Base-by-base conservation (phyloP, 2,888 invertebrate species). In the Parapristionchus giblindavisi region DNA sequence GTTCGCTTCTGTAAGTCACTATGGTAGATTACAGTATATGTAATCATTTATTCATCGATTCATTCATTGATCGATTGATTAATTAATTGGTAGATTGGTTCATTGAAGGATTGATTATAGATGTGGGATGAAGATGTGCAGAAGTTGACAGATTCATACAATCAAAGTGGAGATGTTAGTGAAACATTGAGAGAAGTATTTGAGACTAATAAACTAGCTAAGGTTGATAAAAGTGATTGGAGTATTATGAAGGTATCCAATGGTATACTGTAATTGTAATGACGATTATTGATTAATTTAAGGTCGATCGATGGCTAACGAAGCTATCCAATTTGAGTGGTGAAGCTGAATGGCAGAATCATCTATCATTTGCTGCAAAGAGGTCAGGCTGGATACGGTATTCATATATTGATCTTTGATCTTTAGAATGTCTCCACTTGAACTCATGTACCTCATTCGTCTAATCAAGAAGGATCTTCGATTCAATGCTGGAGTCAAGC, bases 401-500 rank as follows among this genome's bases (percentile, higher is more conserved):
- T 48, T 14, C 11, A 48, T 48, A 48, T 48, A 48, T 48, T 11
- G 11, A 14, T 48, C 21, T 11, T 11, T 48, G 21, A 21, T 11
- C 48, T 40, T 40, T 32, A 56, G 71, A 27, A 54, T 54, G 21
- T 94, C 94, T 1, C 89, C 91, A 0, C 92, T 93, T 85, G 96
- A 97, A 89, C 89, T 97, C 78, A 93, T 93, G 91, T 93, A 93
- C 91, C 90, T 95, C 0, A 92, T 97, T 29, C 91, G 96, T 21
- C 89, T 96, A 52, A 93, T 97, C 38, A 95, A 94, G 89, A 94
- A 94, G 85, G 96, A 97, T 90, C 90, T 97, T 76, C 54, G 76
- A 17, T 48, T 96, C 85, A 95, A 95, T 88, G 93, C 95, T 40
- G 95, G 96, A 0, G 93, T 95, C 0, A 94, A 96, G 88, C 94